Conservation (phyloP, 2,888 invertebrate genomes). For the Limulus polyphemus region DNA sequence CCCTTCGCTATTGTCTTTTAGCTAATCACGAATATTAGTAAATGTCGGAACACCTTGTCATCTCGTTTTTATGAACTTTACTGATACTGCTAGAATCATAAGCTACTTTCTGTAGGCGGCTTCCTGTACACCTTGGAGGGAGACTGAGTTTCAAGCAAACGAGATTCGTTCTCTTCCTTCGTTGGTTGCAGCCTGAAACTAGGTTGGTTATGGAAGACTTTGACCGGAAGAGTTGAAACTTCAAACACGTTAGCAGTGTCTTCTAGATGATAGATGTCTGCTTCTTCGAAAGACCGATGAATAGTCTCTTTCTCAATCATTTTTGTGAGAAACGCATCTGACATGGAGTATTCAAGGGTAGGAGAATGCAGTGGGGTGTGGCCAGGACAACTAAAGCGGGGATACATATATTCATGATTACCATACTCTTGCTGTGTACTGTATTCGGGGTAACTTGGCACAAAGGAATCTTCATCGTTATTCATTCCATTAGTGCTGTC, state of each 20-base stretch:
- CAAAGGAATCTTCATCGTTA: constrained; percentile 20
- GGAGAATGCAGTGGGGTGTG: constrained; percentile 20
- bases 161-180: constrained; percentile 6
- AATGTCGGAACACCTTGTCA: too few species aligned
- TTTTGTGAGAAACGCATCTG: constrained; percentile 17
- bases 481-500: constrained; percentile 21
- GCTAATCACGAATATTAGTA: too few species aligned
- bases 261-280: constrained; percentile 7
- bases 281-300: constrained; percentile 14
- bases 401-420: constrained; percentile 18
- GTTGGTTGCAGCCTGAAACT: constrained; percentile 3
- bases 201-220: too few species aligned
- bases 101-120: constrained; percentile 21
- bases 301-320: constrained; percentile 9
- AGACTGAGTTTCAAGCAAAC: constrained; percentile 2
- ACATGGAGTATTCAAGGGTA: constrained; percentile 18
- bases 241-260: constrained; percentile 16
- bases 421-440: constrained; percentile 25
- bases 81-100: constrained; percentile 9
- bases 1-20: too few species aligned
- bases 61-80: too few species aligned
- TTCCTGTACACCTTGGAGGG: constrained; percentile 4
- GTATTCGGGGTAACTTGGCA: constrained; percentile 23
- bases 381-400: constrained; percentile 18
- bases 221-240: constrained; percentile 7